phyloP scores from a whole-genome alignment of 2,888 invertebrate genomes.

The Harmothoe impar region DNA sequence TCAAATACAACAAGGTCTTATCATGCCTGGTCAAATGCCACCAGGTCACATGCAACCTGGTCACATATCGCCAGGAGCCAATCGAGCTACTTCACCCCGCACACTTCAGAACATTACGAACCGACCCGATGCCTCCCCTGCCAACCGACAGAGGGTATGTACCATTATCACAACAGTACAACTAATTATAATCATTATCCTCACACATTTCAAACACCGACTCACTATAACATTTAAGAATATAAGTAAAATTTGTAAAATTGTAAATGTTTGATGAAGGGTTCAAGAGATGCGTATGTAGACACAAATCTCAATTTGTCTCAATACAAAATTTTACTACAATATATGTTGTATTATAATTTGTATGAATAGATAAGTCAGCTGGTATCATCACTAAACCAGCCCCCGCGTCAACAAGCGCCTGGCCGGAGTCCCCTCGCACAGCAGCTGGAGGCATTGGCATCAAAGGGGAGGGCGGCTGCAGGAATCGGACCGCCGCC shows the following conservation, averaged over 20 bases:
- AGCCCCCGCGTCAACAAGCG: slow-evolving; percentile 46
- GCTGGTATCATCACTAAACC: slow-evolving; percentile 61
- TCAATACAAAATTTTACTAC: too few relatives aligned
- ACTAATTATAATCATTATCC: too few relatives aligned
- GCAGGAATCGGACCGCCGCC: not conserved
- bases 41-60: slow-evolving; percentile 24
- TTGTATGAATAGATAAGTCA: slow-evolving; percentile 65
- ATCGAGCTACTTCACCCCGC: slow-evolving; percentile 74
- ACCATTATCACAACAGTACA: not conserved
- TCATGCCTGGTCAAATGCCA: slow-evolving; percentile 20
- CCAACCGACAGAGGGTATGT: slow-evolving; percentile 26
- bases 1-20: slow-evolving; percentile 8
- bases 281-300: too few relatives aligned
- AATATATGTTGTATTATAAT: not conserved
- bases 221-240: too few relatives aligned
- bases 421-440: slow-evolving; percentile 60
- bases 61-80: slow-evolving; percentile 27
- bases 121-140: slow-evolving; percentile 68
- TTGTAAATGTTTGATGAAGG: too few relatives aligned
- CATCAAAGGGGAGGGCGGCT: not conserved
- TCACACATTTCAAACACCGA: too few relatives aligned
- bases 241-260: too few relatives aligned
- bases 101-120: slow-evolving; percentile 86
- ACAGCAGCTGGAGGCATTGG: slow-evolving; percentile 68
- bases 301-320: too few relatives aligned